A percentile compares a stretch with the other conserved stretches of the same genome.
Conservation (phyloP, 2,797 vertebrate species). For the Neosalanx taihuensis region DNA sequence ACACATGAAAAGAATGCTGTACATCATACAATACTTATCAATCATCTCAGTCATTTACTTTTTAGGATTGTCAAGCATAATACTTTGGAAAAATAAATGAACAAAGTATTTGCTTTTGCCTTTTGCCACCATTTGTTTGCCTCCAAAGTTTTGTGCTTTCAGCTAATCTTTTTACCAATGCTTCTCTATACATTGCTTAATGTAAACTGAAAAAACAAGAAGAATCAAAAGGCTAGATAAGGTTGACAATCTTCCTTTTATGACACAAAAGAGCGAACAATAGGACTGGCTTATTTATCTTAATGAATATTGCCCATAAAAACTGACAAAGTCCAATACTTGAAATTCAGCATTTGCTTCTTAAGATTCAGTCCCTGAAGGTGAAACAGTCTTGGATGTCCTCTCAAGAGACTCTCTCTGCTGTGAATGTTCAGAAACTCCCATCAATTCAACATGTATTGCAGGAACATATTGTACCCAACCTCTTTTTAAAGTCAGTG, state of each 20-base stretch:
- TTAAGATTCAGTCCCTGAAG: constrained; percentile 75
- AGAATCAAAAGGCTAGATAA: constrained; percentile 64
- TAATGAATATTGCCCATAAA: constrained; percentile 76
- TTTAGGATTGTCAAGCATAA: constrained; percentile 49
- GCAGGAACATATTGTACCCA: constrained; percentile 52
- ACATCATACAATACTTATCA: neutral
- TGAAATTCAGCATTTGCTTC: constrained; percentile 70
- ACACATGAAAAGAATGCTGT: constrained; percentile 33
- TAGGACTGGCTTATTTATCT: constrained; percentile 59
- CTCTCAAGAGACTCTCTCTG: constrained; percentile 63
- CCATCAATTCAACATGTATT: constrained; percentile 58
- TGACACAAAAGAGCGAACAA: constrained; percentile 58
- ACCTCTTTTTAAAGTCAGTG: constrained; percentile 44
- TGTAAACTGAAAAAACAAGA: constrained; percentile 73
- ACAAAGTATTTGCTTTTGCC: constrained; percentile 39
- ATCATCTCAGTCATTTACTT: constrained; percentile 26
- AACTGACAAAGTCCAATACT: constrained; percentile 79
- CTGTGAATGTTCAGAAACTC: constrained; percentile 56
- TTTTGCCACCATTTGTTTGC: constrained; percentile 48
- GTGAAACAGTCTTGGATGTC: constrained; percentile 57
- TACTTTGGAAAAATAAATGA: constrained; percentile 35
- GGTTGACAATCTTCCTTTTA: constrained; percentile 62
- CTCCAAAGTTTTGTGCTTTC: constrained; percentile 61
- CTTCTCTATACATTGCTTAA: constrained; percentile 65
- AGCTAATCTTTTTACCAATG: constrained; percentile 66